phyloP scores from a whole-genome alignment of 2,797 vertebrate species.

The Lagodon rhomboides region DNA sequence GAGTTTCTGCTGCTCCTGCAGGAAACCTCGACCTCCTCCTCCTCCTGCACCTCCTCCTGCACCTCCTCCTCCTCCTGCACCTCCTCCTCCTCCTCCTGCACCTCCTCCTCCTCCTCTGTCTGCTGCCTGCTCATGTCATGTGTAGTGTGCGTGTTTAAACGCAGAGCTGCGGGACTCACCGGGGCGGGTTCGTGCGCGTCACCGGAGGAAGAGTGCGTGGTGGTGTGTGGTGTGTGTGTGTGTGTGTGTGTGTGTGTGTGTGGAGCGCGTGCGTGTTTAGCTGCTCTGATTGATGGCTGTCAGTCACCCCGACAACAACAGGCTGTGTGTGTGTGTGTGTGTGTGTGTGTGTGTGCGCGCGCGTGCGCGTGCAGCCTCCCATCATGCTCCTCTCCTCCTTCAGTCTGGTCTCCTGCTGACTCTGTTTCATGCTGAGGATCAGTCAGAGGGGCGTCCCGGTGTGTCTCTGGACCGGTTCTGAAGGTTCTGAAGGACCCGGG shows the following conservation, averaged over 20 bases:
- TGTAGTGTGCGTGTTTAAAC: neutral
- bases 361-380: neutral
- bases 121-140: neutral
- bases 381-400: slow-evolving; percentile 13
- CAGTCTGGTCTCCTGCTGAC: too few species aligned
- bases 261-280: neutral
- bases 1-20: slow-evolving; percentile 35
- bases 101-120: too few species aligned
- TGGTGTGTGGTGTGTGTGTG: neutral
- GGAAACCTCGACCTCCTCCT: neutral
- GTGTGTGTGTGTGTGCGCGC: neutral
- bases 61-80: too few species aligned
- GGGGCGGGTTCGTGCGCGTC: too few species aligned
- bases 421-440: too few species aligned
- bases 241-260: neutral
- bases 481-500: too few species aligned
- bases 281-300: slow-evolving; percentile 38
- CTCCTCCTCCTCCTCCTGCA: too few species aligned
- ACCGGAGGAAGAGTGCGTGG: too few species aligned
- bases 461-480: too few species aligned
- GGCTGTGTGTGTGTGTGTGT: slow-evolving; percentile 2
- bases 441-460: too few species aligned
- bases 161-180: neutral
- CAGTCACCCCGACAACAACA: neutral
- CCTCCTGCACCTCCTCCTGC: too few species aligned